These are phyloP conservation scores for Brotula barbata DNA, from an alignment of 2,797 vertebrate species.

Conservation along the genomic window DNA sequence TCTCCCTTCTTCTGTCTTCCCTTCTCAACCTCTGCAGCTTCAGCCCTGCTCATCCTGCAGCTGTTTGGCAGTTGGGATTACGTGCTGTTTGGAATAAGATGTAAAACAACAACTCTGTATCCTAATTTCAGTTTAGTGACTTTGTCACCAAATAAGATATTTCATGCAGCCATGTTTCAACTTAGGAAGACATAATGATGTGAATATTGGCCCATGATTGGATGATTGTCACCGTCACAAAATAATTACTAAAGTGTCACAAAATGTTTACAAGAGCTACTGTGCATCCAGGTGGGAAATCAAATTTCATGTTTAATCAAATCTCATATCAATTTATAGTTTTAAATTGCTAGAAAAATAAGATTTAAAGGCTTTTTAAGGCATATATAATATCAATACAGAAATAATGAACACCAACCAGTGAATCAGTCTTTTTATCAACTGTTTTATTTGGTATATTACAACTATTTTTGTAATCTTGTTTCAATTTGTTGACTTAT, in stretches of 20 bases:
- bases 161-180: background rate
- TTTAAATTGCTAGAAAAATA: no score
- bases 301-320: no score
- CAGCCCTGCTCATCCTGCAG: slow-evolving; percentile 15
- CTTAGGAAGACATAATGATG: background rate
- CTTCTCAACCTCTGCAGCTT: slow-evolving; percentile 1
- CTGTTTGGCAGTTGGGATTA: slow-evolving; percentile 33
- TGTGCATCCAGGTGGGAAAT: no score
- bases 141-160: slow-evolving; percentile 39
- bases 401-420: no score
- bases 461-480: no score
- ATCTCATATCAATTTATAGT: no score
- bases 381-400: no score
- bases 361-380: no score
- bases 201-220: background rate
- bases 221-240: background rate
- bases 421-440: no score
- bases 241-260: background rate
- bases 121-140: background rate
- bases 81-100: slow-evolving; percentile 45
- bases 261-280: background rate
- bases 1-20: slow-evolving; percentile 9
- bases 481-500: no score
- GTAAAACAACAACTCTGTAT: background rate
- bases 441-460: no score